Conservation (phyloP, 2,888 invertebrate species). For the Hedya salicella region DNA sequence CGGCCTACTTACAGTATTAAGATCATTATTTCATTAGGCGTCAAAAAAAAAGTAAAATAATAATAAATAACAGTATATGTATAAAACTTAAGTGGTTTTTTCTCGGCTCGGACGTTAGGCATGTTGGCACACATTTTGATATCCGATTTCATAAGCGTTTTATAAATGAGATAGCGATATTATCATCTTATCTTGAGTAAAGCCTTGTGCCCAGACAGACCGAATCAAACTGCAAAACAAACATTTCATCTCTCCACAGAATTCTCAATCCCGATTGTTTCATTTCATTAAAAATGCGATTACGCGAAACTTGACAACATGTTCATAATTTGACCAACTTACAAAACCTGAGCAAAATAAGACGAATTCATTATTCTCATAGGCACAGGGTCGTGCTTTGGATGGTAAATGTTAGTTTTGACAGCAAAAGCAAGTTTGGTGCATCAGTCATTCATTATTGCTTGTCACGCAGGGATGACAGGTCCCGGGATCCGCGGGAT, state of each 20-base stretch:
- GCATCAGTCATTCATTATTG: slow-evolving; percentile 38
- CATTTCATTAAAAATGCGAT: slow-evolving; percentile 38
- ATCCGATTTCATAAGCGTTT: no score
- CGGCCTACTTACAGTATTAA: no score
- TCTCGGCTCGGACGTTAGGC: no score
- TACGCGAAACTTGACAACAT: slow-evolving; percentile 36
- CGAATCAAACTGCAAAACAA: slow-evolving; percentile 14
- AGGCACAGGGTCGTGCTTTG: background rate
- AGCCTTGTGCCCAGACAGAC: no score
- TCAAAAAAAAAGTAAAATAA: no score
- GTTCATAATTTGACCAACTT: slow-evolving; percentile 40
- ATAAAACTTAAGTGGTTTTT: no score
- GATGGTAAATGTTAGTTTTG: background rate
- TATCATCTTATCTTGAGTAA: no score
- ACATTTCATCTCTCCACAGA: background rate
- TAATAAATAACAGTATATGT: no score
- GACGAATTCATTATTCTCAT: background rate
- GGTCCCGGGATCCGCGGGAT: slow-evolving; percentile 21
- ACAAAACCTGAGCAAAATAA: background rate
- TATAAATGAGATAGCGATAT: no score
- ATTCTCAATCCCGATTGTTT: slow-evolving; percentile 33
- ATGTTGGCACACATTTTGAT: no score
- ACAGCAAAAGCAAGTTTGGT: slow-evolving; percentile 4
- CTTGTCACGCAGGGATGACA: slow-evolving; percentile 38
- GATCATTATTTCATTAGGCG: no score